Percentiles rank a stretch among this genome's conserved stretches.
These are phyloP conservation scores for Myotis daubentonii DNA, from an alignment of 2,797 vertebrate species.

Conservation along the genomic window DNA sequence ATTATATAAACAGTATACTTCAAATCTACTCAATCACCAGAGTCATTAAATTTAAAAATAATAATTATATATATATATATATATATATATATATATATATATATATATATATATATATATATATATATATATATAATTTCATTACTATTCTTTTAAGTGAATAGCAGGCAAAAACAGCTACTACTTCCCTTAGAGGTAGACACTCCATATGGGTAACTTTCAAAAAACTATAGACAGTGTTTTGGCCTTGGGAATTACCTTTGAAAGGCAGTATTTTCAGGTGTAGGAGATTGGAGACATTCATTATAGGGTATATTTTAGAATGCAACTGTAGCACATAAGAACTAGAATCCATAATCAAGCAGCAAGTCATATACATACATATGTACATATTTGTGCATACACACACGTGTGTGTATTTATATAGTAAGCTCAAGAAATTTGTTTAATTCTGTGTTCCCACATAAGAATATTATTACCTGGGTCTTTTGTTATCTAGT, in stretches of 20 bases:
- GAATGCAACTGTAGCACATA: conserved; percentile 1
- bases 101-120: not conserved
- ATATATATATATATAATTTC: not conserved
- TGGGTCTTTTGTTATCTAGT: not conserved
- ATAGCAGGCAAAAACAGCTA: conserved; percentile 23
- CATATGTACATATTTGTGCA: not conserved
- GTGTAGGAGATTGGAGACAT: not conserved
- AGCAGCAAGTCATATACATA: not conserved
- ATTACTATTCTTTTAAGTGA: conserved; percentile 34
- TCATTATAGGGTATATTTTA: not conserved
- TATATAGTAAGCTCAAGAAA: not conserved
- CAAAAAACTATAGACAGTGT: not conserved
- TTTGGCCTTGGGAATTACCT: not conserved
- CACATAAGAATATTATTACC: not conserved
- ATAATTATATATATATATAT: not conserved
- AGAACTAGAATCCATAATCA: not conserved
- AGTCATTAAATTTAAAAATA: conserved; percentile 2
- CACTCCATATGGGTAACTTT: not conserved
- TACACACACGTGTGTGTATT: not conserved
- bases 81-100: not conserved
- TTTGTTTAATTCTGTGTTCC: not conserved
- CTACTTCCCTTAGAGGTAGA: not conserved
- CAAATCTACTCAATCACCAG: not conserved
- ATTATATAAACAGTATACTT: conserved; percentile 19
- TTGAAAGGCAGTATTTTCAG: conserved; percentile 27